Base-by-base conservation (phyloP, 35 echinoderm and acorn worm species). In the Hemicentrotus pulcherrimus region DNA sequence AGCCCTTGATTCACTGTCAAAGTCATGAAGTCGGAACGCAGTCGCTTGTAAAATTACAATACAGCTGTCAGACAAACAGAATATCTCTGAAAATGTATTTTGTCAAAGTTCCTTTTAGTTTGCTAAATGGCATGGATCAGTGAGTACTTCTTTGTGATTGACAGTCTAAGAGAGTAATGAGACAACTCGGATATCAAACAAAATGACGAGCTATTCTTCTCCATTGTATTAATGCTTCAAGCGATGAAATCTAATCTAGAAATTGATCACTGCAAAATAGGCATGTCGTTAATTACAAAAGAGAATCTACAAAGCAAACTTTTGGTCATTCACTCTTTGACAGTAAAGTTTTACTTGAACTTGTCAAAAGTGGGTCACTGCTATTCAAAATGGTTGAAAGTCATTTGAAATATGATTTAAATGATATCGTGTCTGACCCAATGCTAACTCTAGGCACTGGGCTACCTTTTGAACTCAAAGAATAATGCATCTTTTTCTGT, bases 241-340 rank as follows among this genome's bases (percentile, higher is more conserved):
- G 65, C 65, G 65, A 78, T 22, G 35, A 22, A 78, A 3, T 28
- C 19, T 78, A 78, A 78, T 78, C 65, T 78, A 78, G 65, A 78
- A 78, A n/a, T 78, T 78, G 65, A 78, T 78, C 65, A 78, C 65
- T 78, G 65, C 19, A 78, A 78, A 78, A 78, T 78, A n/a, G n/a
- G 19, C 65, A 30, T 78, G 65, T 78, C 24, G 0, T 78, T 78
- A 18, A 18, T 18, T 78, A 22, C 7, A 7, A 78, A 78, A 78
- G 65, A 28, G 65, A n/a, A 78, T 78, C 22, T 78, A 28, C 65
- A 78, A 22, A 78, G 19, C 65, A 78, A 78, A 78, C 28, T 28
- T 28, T 28, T 22, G 0, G 5, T 22, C 4, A 78, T 78, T n/a
- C 19, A n/a, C 19, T 78, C 19, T 78, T 78, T n/a, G 28, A 78